Percentiles rank a stretch among this genome's conserved stretches.
These are phyloP conservation scores for Trematocara zebra DNA, from an alignment of 2,113 vertebrate genomes.

Conservation along the genomic window DNA sequence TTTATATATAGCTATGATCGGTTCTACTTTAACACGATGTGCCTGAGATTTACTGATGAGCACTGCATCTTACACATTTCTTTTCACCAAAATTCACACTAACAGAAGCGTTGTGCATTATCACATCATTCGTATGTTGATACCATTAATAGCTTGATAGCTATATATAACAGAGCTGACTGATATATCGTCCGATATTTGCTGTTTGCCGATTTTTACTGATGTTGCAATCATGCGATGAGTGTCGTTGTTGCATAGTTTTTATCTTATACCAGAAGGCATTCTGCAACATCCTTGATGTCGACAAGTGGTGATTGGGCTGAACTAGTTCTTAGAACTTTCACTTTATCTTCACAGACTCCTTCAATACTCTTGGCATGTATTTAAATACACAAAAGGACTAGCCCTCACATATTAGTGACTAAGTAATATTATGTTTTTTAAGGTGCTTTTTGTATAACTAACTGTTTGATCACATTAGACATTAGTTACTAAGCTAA, in stretches of 20 bases:
- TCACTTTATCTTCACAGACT: neutral
- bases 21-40: neutral
- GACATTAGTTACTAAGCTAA: neutral
- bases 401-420: neutral
- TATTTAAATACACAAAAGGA: neutral
- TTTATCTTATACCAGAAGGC: neutral
- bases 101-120: neutral
- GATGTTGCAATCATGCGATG: neutral
- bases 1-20: neutral
- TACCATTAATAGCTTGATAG: neutral
- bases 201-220: neutral
- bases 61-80: neutral
- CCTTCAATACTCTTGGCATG: neutral
- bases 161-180: neutral
- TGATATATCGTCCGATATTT: neutral
- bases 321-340: neutral
- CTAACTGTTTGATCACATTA: neutral
- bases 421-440: neutral
- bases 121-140: neutral
- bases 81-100: neutral
- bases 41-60: neutral
- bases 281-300: neutral
- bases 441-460: neutral
- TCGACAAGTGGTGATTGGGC: neutral
- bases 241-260: neutral